phyloP scores from a whole-genome alignment of 2,888 invertebrate species.

The Spodoptera picta region DNA sequence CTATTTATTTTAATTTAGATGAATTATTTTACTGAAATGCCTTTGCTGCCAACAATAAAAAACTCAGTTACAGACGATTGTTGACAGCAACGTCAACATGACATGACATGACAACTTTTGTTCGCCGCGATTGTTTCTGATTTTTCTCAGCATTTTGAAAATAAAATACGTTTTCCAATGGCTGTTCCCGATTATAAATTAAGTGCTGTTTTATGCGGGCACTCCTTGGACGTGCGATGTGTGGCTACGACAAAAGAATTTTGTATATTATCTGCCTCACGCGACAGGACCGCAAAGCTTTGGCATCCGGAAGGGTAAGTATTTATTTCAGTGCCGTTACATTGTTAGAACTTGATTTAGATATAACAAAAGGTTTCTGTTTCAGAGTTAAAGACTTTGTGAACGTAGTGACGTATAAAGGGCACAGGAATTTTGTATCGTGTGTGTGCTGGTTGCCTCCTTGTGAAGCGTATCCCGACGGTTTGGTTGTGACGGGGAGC shows the following conservation, averaged over 20 bases:
- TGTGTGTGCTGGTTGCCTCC: slow-evolving; percentile 93
- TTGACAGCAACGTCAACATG: slow-evolving; percentile 64
- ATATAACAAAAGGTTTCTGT: slow-evolving; percentile 34
- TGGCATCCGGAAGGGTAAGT: slow-evolving; percentile 94
- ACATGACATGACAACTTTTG: slow-evolving; percentile 81
- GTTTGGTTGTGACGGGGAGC: slow-evolving; percentile 95
- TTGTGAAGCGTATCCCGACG: slow-evolving; percentile 91
- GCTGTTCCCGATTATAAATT: slow-evolving; percentile 92
- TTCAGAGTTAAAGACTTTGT: slow-evolving; percentile 89
- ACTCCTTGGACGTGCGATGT: slow-evolving; percentile 95
- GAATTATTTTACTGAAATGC: not conserved
- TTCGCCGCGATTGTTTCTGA: slow-evolving; percentile 66
- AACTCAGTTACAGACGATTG: not conserved
- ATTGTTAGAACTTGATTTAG: slow-evolving; percentile 13
- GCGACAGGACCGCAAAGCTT: slow-evolving; percentile 95
- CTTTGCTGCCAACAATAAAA: slow-evolving; percentile 11
- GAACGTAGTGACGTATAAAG: slow-evolving; percentile 91
- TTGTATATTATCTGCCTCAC: slow-evolving; percentile 94
- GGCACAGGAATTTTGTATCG: slow-evolving; percentile 96
- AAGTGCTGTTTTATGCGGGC: slow-evolving; percentile 93
- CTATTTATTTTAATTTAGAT: not conserved
- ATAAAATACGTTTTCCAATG: slow-evolving; percentile 69
- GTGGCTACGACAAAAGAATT: slow-evolving; percentile 91
- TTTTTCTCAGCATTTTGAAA: slow-evolving; percentile 53
- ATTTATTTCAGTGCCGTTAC: slow-evolving; percentile 27